phyloP scores from a whole-genome alignment of 2,888 invertebrate genomes.

The Drosophila nigritarsus region DNA sequence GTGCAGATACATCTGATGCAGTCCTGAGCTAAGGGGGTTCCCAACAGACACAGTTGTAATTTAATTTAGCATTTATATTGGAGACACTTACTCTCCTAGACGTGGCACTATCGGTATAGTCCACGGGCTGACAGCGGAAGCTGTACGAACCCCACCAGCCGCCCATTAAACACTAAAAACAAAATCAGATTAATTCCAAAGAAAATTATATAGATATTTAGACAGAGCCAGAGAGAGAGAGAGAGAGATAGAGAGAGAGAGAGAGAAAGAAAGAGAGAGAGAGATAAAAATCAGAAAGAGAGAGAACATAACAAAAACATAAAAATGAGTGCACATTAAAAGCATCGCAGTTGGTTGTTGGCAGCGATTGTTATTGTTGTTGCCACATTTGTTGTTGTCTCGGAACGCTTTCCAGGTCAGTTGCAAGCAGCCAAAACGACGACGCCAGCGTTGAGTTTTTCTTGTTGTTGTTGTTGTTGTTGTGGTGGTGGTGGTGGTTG shows the following conservation, averaged over 20 bases:
- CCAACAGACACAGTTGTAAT: constrained; percentile 27
- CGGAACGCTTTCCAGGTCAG: constrained; percentile 40
- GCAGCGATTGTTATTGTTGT: constrained; percentile 1
- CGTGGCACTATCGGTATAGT: constrained; percentile 92
- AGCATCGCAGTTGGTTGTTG: constrained; percentile 16
- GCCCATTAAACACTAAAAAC: constrained; percentile 92
- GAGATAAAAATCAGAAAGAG: constrained; percentile 47
- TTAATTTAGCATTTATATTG: constrained; percentile 2
- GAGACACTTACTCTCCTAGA: constrained; percentile 92
- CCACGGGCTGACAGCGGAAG: constrained; percentile 95
- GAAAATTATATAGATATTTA: constrained; percentile 18
- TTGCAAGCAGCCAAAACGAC: constrained; percentile 52
- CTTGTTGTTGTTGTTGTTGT: constrained; percentile 14
- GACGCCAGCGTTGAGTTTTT: constrained; percentile 45
- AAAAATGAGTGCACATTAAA: constrained; percentile 48
- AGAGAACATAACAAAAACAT: constrained; percentile 50
- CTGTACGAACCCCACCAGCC: constrained; percentile 97
- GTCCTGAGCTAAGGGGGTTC: neutral
- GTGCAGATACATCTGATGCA: neutral
- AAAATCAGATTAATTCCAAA: constrained; percentile 78
- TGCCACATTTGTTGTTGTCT: constrained; percentile 15
- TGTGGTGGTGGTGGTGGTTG: constrained; percentile 1
- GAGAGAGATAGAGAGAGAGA: neutral
- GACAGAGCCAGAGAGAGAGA: constrained; percentile 13
- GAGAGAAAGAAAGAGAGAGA: constrained; percentile 7